Evolutionary conservation across 2,888 invertebrate genomes (phyloP).

Genomic region (Syrista parreyssii): DNA sequence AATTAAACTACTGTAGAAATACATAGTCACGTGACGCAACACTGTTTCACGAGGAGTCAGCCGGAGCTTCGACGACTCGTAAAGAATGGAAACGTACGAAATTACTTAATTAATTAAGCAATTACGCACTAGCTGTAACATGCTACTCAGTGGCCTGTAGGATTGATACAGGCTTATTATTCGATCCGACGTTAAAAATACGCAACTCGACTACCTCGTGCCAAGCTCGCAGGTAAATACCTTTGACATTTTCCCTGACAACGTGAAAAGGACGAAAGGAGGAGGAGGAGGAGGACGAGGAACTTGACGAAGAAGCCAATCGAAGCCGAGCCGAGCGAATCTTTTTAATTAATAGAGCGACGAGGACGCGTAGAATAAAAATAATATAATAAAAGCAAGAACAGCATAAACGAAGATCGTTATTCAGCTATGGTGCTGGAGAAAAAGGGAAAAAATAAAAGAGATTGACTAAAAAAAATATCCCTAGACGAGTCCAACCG

Average conservation of each 20-base stretch:
- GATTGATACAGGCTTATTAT: background rate
- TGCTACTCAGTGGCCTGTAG: background rate
- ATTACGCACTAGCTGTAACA: background rate
- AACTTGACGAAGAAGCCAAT: background rate
- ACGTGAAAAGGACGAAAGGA: background rate
- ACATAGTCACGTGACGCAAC: background rate
- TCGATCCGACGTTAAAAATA: background rate
- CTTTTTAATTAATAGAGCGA: background rate
- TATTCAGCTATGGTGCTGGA: background rate
- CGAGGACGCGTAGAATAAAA: background rate
- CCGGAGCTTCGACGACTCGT: background rate
- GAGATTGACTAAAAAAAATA: background rate
- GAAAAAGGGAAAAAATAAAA: too few species aligned
- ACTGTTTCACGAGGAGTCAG: background rate
- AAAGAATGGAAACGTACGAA: background rate
- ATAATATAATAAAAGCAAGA: background rate
- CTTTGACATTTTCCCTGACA: background rate
- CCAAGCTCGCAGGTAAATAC: background rate
- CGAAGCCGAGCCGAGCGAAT: background rate
- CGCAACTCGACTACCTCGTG: background rate
- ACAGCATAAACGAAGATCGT: background rate
- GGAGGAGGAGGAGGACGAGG: background rate
- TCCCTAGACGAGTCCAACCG: background rate
- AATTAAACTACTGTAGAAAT: background rate
- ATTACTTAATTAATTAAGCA: background rate